Conservation (phyloP, 2,888 invertebrate species). For the Sthenelais limicola region DNA sequence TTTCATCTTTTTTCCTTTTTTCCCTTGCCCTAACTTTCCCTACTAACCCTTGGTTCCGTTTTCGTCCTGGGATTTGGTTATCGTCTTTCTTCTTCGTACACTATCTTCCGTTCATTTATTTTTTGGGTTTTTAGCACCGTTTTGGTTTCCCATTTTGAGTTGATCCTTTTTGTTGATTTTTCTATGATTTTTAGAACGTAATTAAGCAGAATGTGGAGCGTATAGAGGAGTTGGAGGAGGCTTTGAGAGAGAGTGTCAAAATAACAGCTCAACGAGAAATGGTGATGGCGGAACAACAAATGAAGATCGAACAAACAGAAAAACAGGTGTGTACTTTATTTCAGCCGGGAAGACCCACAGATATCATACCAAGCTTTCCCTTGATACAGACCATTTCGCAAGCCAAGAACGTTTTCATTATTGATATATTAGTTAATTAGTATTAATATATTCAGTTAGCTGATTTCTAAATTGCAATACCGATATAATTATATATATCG, state of each 20-base stretch:
- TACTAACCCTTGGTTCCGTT: slow-evolving; percentile 31
- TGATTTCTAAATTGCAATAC: too few relatives aligned
- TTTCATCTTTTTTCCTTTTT: slow-evolving; percentile 43
- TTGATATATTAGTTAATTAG: too few relatives aligned
- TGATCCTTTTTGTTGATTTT: slow-evolving; percentile 45
- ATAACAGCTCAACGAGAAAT: slow-evolving; percentile 75
- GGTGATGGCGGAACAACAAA: slow-evolving; percentile 73
- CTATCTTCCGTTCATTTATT: background rate
- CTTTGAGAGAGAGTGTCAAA: slow-evolving; percentile 83
- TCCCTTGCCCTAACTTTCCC: slow-evolving; percentile 25
- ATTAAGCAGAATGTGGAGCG: slow-evolving; percentile 70
- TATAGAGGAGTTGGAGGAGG: slow-evolving; percentile 87
- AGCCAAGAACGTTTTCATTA: too few relatives aligned
- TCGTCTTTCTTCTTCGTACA: slow-evolving; percentile 30
- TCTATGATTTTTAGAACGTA: slow-evolving; percentile 56
- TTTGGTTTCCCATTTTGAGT: slow-evolving; percentile 50
- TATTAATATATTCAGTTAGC: too few relatives aligned
- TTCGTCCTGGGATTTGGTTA: slow-evolving; percentile 10
- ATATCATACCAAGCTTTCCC: too few relatives aligned
- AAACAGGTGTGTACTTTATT: slow-evolving; percentile 57
- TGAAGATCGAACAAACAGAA: slow-evolving; percentile 65
- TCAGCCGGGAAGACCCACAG: too few relatives aligned
- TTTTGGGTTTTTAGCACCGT: slow-evolving; percentile 38
- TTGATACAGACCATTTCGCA: too few relatives aligned
- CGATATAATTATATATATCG: too few relatives aligned